Conservation (phyloP, 2,888 invertebrate species). For the Monochamus alternatus region DNA sequence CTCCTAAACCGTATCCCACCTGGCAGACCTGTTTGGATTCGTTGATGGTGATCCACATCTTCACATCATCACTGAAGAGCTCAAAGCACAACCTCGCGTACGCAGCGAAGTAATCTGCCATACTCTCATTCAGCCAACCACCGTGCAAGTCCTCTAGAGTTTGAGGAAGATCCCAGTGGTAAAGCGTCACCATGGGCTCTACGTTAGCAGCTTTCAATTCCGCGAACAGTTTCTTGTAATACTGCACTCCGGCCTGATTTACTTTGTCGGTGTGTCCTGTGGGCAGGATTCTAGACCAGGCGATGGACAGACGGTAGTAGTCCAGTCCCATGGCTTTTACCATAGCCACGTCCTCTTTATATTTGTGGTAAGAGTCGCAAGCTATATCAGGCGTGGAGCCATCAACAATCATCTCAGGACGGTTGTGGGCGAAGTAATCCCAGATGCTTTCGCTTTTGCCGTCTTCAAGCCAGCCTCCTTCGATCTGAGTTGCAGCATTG, state of each 20-base stretch:
- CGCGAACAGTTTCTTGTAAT: conserved; percentile 51
- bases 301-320: conserved; percentile 68
- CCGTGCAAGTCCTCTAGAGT: conserved; percentile 9
- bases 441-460: conserved; percentile 58
- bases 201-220: conserved; percentile 10
- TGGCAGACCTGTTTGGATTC: conserved; percentile 49
- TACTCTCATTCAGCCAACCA: conserved; percentile 14
- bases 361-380: conserved; percentile 79
- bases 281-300: conserved; percentile 71
- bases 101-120: conserved; percentile 4
- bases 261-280: conserved; percentile 71
- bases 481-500: conserved; percentile 63
- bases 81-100: conserved; percentile 6
- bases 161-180: conserved; percentile 48
- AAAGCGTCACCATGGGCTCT: conserved; percentile 23
- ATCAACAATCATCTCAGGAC: conserved; percentile 40
- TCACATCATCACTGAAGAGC: conserved; percentile 45
- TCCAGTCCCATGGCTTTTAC: conserved; percentile 74
- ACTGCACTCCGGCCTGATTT: conserved; percentile 70
- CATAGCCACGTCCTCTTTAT: conserved; percentile 76
- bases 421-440: conserved; percentile 44
- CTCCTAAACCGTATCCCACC: conserved; percentile 36
- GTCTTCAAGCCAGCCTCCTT: conserved; percentile 60
- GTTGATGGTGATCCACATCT: conserved; percentile 53
- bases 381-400: conserved; percentile 75